These are phyloP conservation scores for Drosophila hydei DNA, from an alignment of 1,140 invertebrate species.

Conservation along the genomic window DNA sequence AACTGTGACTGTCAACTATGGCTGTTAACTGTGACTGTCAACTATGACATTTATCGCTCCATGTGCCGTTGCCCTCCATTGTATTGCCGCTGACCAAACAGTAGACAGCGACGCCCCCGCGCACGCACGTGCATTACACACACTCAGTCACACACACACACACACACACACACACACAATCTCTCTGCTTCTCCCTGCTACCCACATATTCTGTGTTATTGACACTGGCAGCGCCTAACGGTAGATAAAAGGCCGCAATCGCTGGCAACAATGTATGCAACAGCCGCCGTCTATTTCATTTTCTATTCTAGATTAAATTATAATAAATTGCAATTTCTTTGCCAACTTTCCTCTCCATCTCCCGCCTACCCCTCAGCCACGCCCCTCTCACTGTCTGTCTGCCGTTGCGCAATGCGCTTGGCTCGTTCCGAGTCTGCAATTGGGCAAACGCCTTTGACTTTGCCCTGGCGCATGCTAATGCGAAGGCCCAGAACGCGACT, in stretches of 20 bases:
- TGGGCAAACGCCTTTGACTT: slow-evolving; percentile 12
- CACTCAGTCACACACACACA: not conserved
- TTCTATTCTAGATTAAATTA: slow-evolving; percentile 82
- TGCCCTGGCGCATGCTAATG: slow-evolving; percentile 32
- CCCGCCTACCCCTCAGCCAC: not conserved
- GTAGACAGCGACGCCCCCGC: slow-evolving; percentile 62
- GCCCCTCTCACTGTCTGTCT: slow-evolving; percentile 9
- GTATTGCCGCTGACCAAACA: slow-evolving; percentile 24
- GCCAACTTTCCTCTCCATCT: slow-evolving; percentile 9
- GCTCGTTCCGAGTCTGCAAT: slow-evolving; percentile 33
- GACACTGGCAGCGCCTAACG: slow-evolving; percentile 72
- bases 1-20: slow-evolving; percentile 51
- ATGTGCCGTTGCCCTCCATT: slow-evolving; percentile 68
- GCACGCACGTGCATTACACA: slow-evolving; percentile 4
- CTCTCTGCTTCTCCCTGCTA: not conserved
- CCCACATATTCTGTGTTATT: slow-evolving; percentile 60
- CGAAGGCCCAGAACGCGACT: slow-evolving; percentile 40
- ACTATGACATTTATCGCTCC: slow-evolving; percentile 69
- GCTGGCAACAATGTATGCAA: slow-evolving; percentile 72
- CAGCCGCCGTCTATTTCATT: slow-evolving; percentile 64
- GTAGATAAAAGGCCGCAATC: slow-evolving; percentile 76
- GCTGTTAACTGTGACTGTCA: slow-evolving; percentile 69
- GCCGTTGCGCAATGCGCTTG: slow-evolving; percentile 66
- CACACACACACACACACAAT: not conserved
- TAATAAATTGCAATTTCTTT: slow-evolving; percentile 76